These are phyloP conservation scores for Alviniconcha strummeri DNA, from an alignment of 2,888 invertebrate genomes.

Conservation along the genomic window DNA sequence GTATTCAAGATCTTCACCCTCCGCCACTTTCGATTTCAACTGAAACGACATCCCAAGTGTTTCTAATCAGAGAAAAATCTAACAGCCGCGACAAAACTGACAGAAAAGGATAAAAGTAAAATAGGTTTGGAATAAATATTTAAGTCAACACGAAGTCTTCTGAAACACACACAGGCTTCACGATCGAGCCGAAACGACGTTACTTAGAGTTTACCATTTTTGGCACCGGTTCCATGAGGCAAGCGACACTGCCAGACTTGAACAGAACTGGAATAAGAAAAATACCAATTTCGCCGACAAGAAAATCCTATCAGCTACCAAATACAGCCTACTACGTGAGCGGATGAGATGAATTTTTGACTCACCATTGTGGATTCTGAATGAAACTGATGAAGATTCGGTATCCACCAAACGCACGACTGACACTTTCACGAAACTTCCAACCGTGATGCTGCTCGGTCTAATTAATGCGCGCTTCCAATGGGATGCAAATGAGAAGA, in stretches of 20 bases:
- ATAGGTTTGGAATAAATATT: too few relatives aligned
- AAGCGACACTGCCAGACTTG: background rate
- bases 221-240: conserved; percentile 11
- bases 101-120: too few relatives aligned
- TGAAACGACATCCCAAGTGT: background rate
- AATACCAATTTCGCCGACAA: background rate
- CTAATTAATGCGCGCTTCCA: conserved; percentile 7
- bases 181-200: too few relatives aligned
- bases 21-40: background rate
- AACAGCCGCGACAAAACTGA: too few relatives aligned
- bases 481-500: background rate
- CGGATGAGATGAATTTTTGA: background rate
- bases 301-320: background rate
- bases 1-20: too few relatives aligned
- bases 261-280: background rate
- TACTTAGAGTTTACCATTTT: conserved; percentile 25
- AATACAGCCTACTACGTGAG: background rate
- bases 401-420: conserved; percentile 8
- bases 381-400: background rate
- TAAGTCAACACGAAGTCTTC: too few relatives aligned
- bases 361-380: conserved; percentile 33
- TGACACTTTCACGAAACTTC: background rate
- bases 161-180: too few relatives aligned
- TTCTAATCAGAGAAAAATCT: background rate
- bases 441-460: background rate